Conservation (phyloP, 2,113 vertebrate genomes). For the Muntiacus reevesi region DNA sequence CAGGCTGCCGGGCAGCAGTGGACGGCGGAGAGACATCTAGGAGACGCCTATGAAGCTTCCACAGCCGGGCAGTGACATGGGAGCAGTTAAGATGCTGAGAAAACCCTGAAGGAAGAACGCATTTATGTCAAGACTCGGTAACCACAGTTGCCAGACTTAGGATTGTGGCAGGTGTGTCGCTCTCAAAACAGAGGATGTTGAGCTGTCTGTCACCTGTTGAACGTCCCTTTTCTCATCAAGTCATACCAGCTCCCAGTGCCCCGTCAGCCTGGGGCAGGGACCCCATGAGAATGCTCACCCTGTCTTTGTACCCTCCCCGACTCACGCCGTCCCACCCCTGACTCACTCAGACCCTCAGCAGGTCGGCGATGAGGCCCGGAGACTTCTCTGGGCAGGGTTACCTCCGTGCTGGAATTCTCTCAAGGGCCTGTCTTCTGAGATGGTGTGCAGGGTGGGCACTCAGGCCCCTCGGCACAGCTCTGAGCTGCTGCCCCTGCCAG, state of each 20-base stretch:
- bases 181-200: neutral
- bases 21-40: neutral
- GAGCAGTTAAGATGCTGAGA: neutral
- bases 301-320: neutral
- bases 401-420: rapidly evolving
- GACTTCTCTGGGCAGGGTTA: neutral
- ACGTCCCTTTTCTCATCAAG: neutral
- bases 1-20: neutral
- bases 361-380: rapidly evolving
- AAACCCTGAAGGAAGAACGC: rapidly evolving
- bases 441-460: neutral
- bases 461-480: neutral
- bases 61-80: neutral
- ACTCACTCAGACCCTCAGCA: neutral
- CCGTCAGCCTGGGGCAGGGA: neutral
- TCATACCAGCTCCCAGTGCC: rapidly evolving
- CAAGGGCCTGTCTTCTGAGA: no score
- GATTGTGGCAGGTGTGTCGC: rapidly evolving
- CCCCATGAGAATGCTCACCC: neutral
- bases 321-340: rapidly evolving
- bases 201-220: rapidly evolving
- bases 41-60: rapidly evolving
- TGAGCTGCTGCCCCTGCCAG: neutral
- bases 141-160: rapidly evolving
- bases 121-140: rapidly evolving